Evolutionary conservation across 2,113 vertebrate species (phyloP), one percentile per base, ranked within the genome.

Genomic region (Callipepla squamata): DNA sequence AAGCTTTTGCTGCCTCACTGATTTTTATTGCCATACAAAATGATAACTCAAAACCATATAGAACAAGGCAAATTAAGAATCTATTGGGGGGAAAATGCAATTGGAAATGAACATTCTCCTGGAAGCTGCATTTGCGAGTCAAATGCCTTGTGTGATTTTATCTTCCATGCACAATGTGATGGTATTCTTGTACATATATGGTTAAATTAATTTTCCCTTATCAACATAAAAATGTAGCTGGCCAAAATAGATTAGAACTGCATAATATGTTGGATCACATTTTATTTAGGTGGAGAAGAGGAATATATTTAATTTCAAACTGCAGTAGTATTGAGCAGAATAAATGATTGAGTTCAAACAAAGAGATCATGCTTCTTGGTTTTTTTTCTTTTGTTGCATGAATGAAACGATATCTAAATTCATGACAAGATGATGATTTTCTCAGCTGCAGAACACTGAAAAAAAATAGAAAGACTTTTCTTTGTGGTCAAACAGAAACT

Each of bases 51-150:
- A 94, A 97, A 93, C 73, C 83, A 95, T 76, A 95, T 66, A 95
- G 89, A 97, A 96, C 89, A 97, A 96, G 94, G 90, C 89, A 96
- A 97, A 97, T 97, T 96, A 97, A 97, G 85, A 96, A 76, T 85
- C 77, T 95, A 65, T 53, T 85, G 53, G 81, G 89, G 65, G 18
- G 28, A 93, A 95, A 95, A 62, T 87, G 90, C 86, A 91, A 80
- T 93, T 93, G 80, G 91, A 61, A 96, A 96, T 94, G 13, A 84
- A 91, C 48, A 82, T 88, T 58, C 93, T 94, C 48, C 78, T 96
- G 94, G 83, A 94, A 97, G 89, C 69, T 93, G 85, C 73, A 55
- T 89, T 76, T 85, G n/a, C 0, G 4, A 85, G 70, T 68, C 61
- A 92, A 96, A 93, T 90, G 74, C 50, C 87, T 93, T 57, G 12